Conservation (phyloP, 2,797 vertebrate species). For the Sylvia borin region DNA sequence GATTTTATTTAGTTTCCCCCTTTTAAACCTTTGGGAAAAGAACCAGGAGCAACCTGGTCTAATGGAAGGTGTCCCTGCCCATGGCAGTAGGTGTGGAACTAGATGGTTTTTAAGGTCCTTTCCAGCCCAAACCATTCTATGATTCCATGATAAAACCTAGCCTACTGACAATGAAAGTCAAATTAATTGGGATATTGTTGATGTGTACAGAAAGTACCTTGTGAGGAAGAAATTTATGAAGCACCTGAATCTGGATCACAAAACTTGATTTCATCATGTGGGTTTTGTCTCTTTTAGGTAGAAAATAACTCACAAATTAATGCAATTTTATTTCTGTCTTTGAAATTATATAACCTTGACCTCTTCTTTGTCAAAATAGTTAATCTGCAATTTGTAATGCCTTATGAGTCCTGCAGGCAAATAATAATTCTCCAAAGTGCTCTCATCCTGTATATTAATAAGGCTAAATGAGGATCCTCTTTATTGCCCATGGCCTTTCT, state of each 20-base stretch:
- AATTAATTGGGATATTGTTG: not conserved
- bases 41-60: not conserved
- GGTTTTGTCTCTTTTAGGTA: not conserved
- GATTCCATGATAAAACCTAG: not conserved
- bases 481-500: conserved; percentile 36
- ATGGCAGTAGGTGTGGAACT: not conserved
- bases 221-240: not conserved
- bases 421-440: conserved; percentile 42
- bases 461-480: conserved; percentile 50
- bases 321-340: not conserved
- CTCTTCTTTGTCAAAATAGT: conserved; percentile 21
- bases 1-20: not conserved
- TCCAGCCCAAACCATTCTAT: not conserved
- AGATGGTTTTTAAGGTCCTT: not conserved
- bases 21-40: not conserved
- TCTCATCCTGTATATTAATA: conserved; percentile 41
- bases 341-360: not conserved
- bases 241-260: not conserved
- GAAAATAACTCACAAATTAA: not conserved
- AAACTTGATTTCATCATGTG: not conserved
- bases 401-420: conserved; percentile 32
- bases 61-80: not conserved
- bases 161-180: not conserved
- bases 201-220: not conserved
- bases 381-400: conserved; percentile 22